Percentiles rank a stretch among this genome's conserved stretches.
These are phyloP conservation scores for Empis stercorea DNA, from an alignment of 2,888 invertebrate genomes.

Conservation along the genomic window DNA sequence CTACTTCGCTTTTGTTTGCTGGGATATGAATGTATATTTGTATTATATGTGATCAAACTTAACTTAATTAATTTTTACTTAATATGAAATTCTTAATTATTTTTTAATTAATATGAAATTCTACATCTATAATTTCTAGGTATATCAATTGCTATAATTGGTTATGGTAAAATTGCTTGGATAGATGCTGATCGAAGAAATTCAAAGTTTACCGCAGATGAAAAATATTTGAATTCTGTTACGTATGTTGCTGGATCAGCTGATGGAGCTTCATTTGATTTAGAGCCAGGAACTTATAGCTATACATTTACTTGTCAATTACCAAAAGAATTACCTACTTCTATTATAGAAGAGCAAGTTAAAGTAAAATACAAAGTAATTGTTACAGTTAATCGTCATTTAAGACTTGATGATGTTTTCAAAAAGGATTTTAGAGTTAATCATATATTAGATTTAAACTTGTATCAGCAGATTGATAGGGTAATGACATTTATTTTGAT, in stretches of 20 bases:
- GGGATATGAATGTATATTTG: no score
- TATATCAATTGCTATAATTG: conserved; percentile 34
- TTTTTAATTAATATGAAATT: no score
- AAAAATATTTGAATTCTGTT: conserved; percentile 35
- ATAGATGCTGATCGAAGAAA: conserved; percentile 22
- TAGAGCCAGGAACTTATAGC: conserved; percentile 33
- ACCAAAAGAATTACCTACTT: conserved; percentile 48
- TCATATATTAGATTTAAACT: conserved; percentile 60
- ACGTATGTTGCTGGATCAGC: conserved; percentile 32
- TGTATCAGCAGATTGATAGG: conserved; percentile 45
- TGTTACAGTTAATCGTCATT: conserved; percentile 66
- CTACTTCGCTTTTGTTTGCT: no score
- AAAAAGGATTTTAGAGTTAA: conserved; percentile 61
- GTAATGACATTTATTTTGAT: conserved; percentile 31
- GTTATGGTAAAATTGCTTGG: conserved; percentile 36
- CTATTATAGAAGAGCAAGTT: conserved; percentile 55
- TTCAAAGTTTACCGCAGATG: conserved; percentile 15
- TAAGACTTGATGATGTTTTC: conserved; percentile 64
- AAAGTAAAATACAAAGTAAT: conserved; percentile 56
- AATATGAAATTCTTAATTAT: no score
- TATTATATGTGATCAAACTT: no score
- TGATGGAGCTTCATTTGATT: conserved; percentile 11
- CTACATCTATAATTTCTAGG: conserved; percentile 26
- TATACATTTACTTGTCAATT: conserved; percentile 34
- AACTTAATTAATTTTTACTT: no score